phyloP scores from a whole-genome alignment of 2,888 invertebrate genomes.

The Lasioglossum leucozonium region DNA sequence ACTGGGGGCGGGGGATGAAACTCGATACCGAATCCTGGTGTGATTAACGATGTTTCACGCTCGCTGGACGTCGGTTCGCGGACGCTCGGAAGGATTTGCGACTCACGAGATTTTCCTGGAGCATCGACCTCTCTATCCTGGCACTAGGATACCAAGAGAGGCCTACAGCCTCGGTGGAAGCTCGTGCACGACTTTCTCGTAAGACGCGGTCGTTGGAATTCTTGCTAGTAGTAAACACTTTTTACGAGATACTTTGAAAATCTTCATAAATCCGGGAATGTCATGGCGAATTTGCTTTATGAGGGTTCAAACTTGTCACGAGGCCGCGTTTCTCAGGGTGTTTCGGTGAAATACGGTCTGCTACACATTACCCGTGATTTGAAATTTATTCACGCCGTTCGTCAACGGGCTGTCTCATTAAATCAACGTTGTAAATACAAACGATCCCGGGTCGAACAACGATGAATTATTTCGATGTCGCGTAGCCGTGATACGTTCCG shows the following conservation, averaged over 20 bases:
- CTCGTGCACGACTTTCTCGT: constrained; percentile 71
- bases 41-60: constrained; percentile 83
- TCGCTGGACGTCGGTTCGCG: constrained; percentile 77
- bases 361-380: constrained; percentile 32
- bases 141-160: constrained; percentile 49
- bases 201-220: constrained; percentile 72
- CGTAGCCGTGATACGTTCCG: background rate
- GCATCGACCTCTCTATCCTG: constrained; percentile 73
- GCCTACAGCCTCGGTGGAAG: constrained; percentile 49
- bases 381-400: constrained; percentile 29
- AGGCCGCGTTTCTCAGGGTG: constrained; percentile 36
- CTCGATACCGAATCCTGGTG: constrained; percentile 82
- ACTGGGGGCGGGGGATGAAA: constrained; percentile 78
- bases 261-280: constrained; percentile 68
- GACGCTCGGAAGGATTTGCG: constrained; percentile 77
- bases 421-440: constrained; percentile 12
- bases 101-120: constrained; percentile 78
- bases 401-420: constrained; percentile 17
- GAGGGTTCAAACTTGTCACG: constrained; percentile 43
- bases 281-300: constrained; percentile 64
- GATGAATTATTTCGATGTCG: constrained; percentile 10
- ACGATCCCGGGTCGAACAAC: constrained; percentile 5
- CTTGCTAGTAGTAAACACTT: constrained; percentile 66
- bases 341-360: constrained; percentile 20
- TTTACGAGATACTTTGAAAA: constrained; percentile 70